Percentiles rank a stretch among this genome's conserved stretches.
Evolutionary conservation across 2,888 invertebrate species (phyloP).

Genomic region (Caenorhabditis sinica): DNA sequence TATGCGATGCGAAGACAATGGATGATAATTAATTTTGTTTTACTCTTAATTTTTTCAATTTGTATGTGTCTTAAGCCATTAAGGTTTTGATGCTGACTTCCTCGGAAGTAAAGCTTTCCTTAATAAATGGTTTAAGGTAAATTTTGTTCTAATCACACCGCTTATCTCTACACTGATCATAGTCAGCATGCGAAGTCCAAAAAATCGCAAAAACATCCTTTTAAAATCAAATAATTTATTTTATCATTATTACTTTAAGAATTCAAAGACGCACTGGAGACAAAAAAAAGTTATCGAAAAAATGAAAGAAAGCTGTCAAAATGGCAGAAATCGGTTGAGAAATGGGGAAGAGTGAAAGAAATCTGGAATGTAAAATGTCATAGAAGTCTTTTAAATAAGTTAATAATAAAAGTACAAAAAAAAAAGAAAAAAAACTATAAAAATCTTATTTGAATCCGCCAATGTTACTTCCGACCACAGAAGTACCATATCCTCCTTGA

Average conservation of each 20-base stretch:
- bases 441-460: constrained; percentile 3
- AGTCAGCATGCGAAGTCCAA: too few species aligned
- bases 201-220: too few species aligned
- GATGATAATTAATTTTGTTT: too few species aligned
- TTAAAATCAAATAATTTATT: constrained; percentile 14
- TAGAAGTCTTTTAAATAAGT: not conserved
- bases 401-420: not conserved
- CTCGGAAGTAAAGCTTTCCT: too few species aligned
- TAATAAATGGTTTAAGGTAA: too few species aligned
- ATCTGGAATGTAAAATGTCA: not conserved
- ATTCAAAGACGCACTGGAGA: constrained; percentile 9
- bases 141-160: too few species aligned
- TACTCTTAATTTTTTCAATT: too few species aligned
- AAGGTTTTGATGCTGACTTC: too few species aligned
- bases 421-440: not conserved
- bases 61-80: too few species aligned
- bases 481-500: not conserved
- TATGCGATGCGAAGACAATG: too few species aligned
- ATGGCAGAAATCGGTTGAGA: constrained; percentile 17
- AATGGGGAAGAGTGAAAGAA: constrained; percentile 7
- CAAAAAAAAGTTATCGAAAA: not conserved
- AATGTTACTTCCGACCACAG: not conserved
- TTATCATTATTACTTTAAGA: not conserved
- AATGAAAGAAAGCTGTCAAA: constrained; percentile 23
- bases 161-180: too few species aligned